These are phyloP conservation scores for Patella caerulea DNA, from an alignment of 2,888 invertebrate genomes.

Conservation along the genomic window DNA sequence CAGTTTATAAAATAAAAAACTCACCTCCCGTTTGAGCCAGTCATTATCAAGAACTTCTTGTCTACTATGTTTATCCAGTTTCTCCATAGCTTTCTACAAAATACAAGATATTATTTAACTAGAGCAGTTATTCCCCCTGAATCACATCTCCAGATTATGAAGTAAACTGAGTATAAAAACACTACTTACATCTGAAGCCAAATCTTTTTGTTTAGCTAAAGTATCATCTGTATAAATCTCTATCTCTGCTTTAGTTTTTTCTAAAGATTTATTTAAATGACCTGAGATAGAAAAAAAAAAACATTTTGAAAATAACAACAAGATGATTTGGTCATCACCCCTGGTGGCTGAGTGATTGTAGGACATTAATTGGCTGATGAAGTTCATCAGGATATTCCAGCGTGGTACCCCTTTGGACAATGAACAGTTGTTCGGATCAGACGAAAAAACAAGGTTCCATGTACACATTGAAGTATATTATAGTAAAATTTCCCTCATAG, in stretches of 20 bases:
- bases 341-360: no score
- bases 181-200: slow-evolving; percentile 63
- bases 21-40: slow-evolving; percentile 69
- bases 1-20: not conserved
- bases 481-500: no score
- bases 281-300: slow-evolving; percentile 39
- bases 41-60: slow-evolving; percentile 70
- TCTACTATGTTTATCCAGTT: slow-evolving; percentile 67
- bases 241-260: slow-evolving; percentile 58
- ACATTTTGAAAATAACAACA: not conserved
- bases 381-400: no score
- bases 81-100: slow-evolving; percentile 68
- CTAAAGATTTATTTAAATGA: slow-evolving; percentile 56
- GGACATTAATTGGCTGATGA: no score
- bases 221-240: slow-evolving; percentile 57
- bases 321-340: no score
- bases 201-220: slow-evolving; percentile 64
- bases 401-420: no score
- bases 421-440: no score
- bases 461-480: no score
- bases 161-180: not conserved
- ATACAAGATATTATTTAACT: not conserved
- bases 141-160: not conserved
- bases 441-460: no score
- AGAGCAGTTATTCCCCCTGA: not conserved